phyloP scores from a whole-genome alignment of 2,113 vertebrate genomes.

The Nesoenas mayeri region DNA sequence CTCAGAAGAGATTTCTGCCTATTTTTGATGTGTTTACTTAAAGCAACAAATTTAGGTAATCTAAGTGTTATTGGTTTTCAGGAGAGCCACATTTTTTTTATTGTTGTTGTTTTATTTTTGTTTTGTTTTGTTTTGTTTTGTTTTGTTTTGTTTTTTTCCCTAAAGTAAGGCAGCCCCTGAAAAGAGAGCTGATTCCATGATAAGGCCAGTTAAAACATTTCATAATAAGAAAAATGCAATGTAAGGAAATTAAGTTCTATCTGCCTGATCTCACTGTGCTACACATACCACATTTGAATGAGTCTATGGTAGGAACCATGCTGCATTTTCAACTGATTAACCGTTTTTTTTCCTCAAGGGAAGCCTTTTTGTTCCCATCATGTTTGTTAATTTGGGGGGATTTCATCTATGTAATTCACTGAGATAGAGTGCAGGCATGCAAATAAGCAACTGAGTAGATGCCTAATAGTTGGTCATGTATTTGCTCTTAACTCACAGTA shows the following conservation, averaged over 20 bases:
- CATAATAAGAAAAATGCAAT: background rate
- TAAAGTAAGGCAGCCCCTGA: background rate
- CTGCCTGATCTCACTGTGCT: background rate
- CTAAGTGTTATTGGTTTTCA: background rate
- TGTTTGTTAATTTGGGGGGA: background rate
- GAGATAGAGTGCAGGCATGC: background rate
- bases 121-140: too few species aligned
- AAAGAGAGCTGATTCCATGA: background rate
- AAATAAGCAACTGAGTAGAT: background rate
- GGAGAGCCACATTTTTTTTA: background rate
- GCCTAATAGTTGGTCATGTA: background rate
- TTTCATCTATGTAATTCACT: background rate
- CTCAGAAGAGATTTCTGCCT: accelerated
- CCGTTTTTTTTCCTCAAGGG: background rate
- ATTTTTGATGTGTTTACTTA: background rate
- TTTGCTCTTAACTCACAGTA: background rate
- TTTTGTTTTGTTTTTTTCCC: background rate
- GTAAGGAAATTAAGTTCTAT: background rate
- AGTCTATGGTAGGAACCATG: background rate
- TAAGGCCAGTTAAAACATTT: background rate
- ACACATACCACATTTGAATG: background rate
- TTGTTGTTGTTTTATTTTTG: too few species aligned
- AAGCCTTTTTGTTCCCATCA: background rate
- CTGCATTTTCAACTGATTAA: background rate
- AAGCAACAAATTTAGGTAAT: background rate